These are phyloP conservation scores for Papilio protenor DNA, from an alignment of 2,888 invertebrate genomes.

Conservation along the genomic window DNA sequence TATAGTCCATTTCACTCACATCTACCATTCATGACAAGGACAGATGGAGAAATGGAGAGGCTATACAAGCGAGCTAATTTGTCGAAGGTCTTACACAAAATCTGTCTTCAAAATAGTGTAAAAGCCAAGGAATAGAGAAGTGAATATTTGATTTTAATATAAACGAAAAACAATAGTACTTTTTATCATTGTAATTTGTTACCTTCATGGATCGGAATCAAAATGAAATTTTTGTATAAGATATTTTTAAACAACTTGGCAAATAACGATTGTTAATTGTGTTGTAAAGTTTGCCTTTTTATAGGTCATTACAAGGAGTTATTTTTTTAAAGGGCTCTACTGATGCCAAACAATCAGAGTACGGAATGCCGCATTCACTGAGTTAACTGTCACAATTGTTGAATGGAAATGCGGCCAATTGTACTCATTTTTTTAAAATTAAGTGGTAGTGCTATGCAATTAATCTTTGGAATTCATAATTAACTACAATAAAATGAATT, in stretches of 20 bases:
- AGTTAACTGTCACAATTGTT: neutral
- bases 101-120: too few species aligned
- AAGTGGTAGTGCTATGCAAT: neutral
- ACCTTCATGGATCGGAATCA: neutral
- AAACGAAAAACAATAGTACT: neutral
- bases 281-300: constrained; percentile 12
- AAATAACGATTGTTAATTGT: neutral
- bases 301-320: constrained; percentile 10
- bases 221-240: neutral
- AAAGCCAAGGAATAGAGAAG: neutral
- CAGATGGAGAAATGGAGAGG: neutral
- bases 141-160: neutral
- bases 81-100: neutral
- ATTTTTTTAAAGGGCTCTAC: neutral
- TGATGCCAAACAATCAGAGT: neutral
- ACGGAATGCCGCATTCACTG: neutral
- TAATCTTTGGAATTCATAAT: neutral
- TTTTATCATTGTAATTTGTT: neutral
- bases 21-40: neutral
- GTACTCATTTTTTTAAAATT: neutral
- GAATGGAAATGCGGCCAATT: constrained; percentile 4
- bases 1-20: neutral
- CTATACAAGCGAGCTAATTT: too few species aligned
- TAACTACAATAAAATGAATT: neutral
- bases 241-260: constrained; percentile 1